A percentile compares a stretch with the other conserved stretches of the same genome.
Evolutionary conservation across 2,888 invertebrate species (phyloP).

Genomic region (Tiliacea citrago): DNA sequence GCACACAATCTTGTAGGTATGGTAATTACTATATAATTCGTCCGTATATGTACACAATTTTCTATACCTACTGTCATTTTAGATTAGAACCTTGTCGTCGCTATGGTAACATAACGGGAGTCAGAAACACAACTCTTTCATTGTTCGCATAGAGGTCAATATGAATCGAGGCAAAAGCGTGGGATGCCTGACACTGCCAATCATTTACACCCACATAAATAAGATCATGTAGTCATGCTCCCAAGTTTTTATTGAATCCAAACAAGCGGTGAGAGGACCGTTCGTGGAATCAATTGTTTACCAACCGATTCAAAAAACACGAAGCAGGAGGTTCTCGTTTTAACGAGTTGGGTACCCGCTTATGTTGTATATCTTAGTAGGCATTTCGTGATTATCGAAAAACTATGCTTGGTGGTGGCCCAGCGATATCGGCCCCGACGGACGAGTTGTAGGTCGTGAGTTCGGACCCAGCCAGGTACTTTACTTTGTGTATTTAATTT

Average conservation of each 20-base stretch:
- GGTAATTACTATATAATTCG: not conserved
- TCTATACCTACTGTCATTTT: constrained; percentile 12
- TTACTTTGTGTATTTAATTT: not conserved
- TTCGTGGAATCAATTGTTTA: constrained; percentile 65
- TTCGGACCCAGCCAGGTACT: not conserved
- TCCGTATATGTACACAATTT: not conserved
- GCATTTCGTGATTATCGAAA: not conserved
- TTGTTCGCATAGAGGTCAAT: constrained; percentile 78
- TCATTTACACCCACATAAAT: constrained; percentile 69
- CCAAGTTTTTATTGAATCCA: constrained; percentile 68
- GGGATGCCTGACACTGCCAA: constrained; percentile 78
- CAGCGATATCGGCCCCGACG: not conserved
- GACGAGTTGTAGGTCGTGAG: not conserved
- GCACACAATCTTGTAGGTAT: not conserved
- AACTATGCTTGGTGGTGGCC: not conserved
- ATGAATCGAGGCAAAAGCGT: constrained; percentile 79
- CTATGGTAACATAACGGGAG: constrained; percentile 59
- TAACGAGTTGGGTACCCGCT: not conserved
- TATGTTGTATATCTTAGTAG: not conserved
- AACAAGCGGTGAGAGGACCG: constrained; percentile 67
- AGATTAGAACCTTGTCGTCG: constrained; percentile 42
- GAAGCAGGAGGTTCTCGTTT: not conserved
- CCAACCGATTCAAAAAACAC: constrained; percentile 9
- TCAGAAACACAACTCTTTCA: constrained; percentile 49
- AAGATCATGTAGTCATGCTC: constrained; percentile 45